Percentiles rank a stretch among this genome's conserved stretches.
These are phyloP conservation scores for Oeneis ivallda DNA, from an alignment of 2,888 invertebrate genomes.

Conservation along the genomic window DNA sequence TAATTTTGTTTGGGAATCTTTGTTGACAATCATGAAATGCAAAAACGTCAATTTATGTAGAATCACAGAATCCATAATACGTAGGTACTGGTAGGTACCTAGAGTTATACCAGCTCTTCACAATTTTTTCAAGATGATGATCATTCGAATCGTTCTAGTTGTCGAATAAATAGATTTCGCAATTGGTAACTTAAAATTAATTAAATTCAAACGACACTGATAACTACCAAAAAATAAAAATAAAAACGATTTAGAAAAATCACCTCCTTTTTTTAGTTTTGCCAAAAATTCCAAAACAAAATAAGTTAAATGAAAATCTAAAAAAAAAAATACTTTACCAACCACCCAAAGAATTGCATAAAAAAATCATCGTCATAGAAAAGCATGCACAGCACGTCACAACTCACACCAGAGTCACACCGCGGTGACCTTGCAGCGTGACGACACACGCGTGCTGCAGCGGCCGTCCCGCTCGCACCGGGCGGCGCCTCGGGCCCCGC, in stretches of 20 bases:
- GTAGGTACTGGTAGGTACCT: too few species aligned
- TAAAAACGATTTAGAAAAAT: too few species aligned
- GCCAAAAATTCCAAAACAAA: neutral
- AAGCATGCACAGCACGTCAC: slow-evolving; percentile 4
- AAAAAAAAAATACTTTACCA: neutral
- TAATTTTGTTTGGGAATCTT: neutral
- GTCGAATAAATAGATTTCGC: too few species aligned
- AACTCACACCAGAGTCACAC: neutral
- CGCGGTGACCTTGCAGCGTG: slow-evolving; percentile 16
- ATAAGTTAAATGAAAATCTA: neutral
- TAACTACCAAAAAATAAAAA: too few species aligned
- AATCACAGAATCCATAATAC: too few species aligned
- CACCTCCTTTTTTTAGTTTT: neutral
- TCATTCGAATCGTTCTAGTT: too few species aligned
- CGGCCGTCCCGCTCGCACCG: slow-evolving; percentile 61
- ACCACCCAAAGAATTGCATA: neutral
- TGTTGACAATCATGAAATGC: neutral
- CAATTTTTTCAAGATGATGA: too few species aligned
- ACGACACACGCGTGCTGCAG: slow-evolving; percentile 48
- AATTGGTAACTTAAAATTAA: neutral
- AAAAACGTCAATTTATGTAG: too few species aligned
- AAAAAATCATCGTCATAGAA: neutral
- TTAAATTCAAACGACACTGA: neutral
- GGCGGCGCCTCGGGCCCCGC: slow-evolving; percentile 64
- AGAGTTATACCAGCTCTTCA: too few species aligned